These are phyloP conservation scores for Semicossyphus pulcher DNA, from an alignment of 2,113 vertebrate genomes.

Conservation along the genomic window DNA sequence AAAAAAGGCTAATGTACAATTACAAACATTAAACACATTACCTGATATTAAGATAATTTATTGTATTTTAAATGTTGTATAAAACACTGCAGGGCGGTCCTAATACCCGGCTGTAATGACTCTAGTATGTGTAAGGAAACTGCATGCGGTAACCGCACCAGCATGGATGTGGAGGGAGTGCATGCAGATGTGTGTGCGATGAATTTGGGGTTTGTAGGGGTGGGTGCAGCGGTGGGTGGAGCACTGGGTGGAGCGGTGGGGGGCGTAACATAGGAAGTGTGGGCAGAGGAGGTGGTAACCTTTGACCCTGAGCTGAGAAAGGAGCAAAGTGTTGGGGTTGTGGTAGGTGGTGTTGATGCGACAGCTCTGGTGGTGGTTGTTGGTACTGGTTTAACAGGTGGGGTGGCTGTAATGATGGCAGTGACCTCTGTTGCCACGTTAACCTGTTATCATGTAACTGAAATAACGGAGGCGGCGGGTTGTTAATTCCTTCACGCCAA, in stretches of 20 bases:
- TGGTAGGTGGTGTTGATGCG: background rate
- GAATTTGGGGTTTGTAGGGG: background rate
- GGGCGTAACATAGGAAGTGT: background rate
- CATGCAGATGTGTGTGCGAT: background rate
- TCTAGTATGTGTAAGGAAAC: background rate
- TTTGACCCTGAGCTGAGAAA: background rate
- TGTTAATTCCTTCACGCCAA: background rate
- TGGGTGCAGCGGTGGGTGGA: background rate
- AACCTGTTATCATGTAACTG: background rate
- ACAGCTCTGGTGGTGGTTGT: background rate
- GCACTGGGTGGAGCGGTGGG: background rate
- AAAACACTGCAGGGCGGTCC: too few relatives aligned
- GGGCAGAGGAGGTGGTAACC: background rate
- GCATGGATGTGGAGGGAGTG: background rate
- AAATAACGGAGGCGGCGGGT: background rate
- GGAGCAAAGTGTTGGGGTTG: background rate
- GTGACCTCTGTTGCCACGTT: background rate
- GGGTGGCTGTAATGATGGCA: background rate
- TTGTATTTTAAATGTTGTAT: too few relatives aligned
- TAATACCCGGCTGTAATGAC: background rate
- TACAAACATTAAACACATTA: too few relatives aligned
- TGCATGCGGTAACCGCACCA: background rate
- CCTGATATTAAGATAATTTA: too few relatives aligned
- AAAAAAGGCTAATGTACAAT: too few relatives aligned
- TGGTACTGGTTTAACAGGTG: background rate